phyloP scores from a whole-genome alignment of 2,113 vertebrate genomes.

The Callopanchax toddi region DNA sequence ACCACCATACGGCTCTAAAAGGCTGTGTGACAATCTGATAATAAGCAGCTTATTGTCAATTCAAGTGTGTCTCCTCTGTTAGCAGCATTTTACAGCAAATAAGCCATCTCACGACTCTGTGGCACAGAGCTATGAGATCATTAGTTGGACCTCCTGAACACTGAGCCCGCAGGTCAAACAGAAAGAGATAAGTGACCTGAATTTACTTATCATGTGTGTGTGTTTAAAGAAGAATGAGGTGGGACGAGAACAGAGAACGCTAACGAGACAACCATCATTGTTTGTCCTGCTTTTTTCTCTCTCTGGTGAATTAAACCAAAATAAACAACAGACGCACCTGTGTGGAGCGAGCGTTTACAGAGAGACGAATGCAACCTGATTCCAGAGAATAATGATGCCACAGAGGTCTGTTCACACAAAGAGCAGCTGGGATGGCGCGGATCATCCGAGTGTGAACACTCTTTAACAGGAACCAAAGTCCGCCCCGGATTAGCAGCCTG shows the following conservation, averaged over 20 bases:
- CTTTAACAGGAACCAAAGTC: conserved; percentile 49
- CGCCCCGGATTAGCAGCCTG: conserved; percentile 46
- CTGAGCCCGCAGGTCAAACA: conserved; percentile 23
- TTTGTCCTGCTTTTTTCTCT: conserved; percentile 29
- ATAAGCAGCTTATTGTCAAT: background rate
- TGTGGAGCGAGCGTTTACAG: conserved; percentile 27
- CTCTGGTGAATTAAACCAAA: conserved; percentile 40
- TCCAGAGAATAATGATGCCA: conserved; percentile 49
- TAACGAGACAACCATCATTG: conserved; percentile 36
- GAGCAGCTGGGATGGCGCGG: conserved; percentile 63
- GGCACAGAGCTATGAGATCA: conserved; percentile 9
- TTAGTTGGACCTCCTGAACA: conserved; percentile 15
- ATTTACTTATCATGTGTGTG: background rate
- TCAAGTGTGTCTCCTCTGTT: background rate
- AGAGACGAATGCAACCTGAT: conserved; percentile 47
- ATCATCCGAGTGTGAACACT: conserved; percentile 54
- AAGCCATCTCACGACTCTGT: conserved; percentile 1
- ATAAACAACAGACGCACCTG: conserved; percentile 60
- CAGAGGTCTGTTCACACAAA: conserved; percentile 39
- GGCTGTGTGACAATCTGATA: background rate
- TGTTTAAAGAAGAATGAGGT: background rate
- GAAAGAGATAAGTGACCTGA: background rate
- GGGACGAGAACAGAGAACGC: conserved; percentile 3
- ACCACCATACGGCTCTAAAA: conserved; percentile 10
- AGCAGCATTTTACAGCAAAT: background rate